Base-by-base conservation (phyloP, 1,140 invertebrate genomes). In the Trissolcus basalis region DNA sequence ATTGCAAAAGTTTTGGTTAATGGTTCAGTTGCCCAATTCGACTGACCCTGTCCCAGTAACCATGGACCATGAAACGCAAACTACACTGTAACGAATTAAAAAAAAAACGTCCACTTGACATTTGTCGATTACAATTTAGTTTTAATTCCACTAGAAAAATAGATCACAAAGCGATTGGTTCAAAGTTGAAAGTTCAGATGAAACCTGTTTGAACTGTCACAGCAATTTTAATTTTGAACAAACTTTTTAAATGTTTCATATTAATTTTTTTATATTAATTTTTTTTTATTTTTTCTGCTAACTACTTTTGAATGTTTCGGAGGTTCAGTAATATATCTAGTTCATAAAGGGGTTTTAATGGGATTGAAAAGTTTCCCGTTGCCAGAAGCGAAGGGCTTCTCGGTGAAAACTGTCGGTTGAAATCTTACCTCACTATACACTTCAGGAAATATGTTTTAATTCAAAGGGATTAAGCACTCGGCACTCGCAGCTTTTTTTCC, bases 291-390 rank as follows among this genome's bases (percentile, higher is more conserved):
- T 27, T 27, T 27, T 27, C 19, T 27, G 19, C 19, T n/a, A n/a
- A n/a, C n/a, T n/a, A n/a, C 2, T 27, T 1, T 6, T 27, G 19
- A 27, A 27, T 27, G 19, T 27, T 27, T 27, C 1, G 1, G 19
- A 27, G 19, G 19, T 27, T 27, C 19, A 27, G 19, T 27, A 27
- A 27, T 27, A 27, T 61, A 68, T 68, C 53, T 63, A 74, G 71
- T 74, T 68, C 64, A 68, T 63, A 63, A 68, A 63, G 64, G 61
- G 71, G 63, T 50, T 68, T 74, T 74, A 74, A 68, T 74, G 47
- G 45, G 71, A 68, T 74, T 74, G 58, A 68, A 74, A 74, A 68
- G 71, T 74, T 67, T 63, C 64, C 35, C 53, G 45, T 68, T 74
- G 58, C 71, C 59, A 74, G 9, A 39, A 58, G 45, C 35, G 51